phyloP scores from a whole-genome alignment of 2,888 invertebrate species.

The Lasioglossum malachurum region DNA sequence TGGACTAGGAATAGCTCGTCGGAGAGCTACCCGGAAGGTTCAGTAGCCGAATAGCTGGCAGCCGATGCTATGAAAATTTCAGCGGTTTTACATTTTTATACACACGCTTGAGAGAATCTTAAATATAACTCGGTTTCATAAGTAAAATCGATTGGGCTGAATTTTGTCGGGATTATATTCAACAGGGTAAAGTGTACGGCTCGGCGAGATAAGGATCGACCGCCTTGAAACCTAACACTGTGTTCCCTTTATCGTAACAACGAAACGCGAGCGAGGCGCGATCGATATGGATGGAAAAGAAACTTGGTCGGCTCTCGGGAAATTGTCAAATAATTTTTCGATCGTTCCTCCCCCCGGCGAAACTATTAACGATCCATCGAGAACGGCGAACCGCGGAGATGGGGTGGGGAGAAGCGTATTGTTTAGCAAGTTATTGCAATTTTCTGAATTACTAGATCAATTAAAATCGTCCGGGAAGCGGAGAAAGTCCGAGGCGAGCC shows the following conservation, averaged over 20 bases:
- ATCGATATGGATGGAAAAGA: conserved; percentile 1
- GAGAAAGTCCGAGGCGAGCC: conserved; percentile 12
- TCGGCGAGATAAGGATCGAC: conserved; percentile 9
- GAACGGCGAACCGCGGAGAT: background rate
- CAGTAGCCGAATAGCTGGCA: background rate
- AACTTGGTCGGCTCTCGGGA: background rate
- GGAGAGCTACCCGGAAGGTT: background rate
- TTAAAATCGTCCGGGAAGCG: conserved; percentile 30
- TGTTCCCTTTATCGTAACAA: background rate
- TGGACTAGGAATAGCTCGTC: background rate
- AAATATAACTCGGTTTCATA: background rate
- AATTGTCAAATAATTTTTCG: background rate
- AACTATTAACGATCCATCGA: conserved; percentile 7
- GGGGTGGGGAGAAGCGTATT: background rate
- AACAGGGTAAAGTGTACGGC: background rate
- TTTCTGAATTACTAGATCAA: conserved; percentile 19
- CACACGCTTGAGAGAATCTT: background rate
- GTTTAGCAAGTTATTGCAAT: conserved; percentile 9
- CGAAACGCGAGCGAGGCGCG: background rate
- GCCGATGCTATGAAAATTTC: background rate
- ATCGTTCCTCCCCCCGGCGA: background rate
- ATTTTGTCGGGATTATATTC: background rate
- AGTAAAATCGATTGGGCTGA: background rate
- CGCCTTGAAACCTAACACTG: background rate
- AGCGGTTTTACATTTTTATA: background rate